Evolutionary conservation across 2,797 vertebrate genomes (phyloP).

Genomic region (Cynodonichthys magdalenae): DNA sequence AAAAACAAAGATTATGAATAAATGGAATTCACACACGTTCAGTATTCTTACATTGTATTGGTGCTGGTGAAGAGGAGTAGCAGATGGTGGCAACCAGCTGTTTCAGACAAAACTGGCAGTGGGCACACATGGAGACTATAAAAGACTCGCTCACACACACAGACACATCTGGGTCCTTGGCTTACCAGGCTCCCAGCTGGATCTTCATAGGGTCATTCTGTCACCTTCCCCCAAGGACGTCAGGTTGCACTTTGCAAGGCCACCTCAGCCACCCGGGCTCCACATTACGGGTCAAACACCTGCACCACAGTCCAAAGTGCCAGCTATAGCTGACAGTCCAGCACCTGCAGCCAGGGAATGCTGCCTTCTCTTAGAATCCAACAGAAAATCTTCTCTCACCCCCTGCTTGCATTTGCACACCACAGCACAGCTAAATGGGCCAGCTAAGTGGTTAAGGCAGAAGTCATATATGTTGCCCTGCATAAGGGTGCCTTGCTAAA

Average conservation of each 20-base stretch:
- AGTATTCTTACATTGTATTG: conserved; percentile 43
- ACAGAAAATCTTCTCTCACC: conserved; percentile 16
- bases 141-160: conserved; percentile 45
- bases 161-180: conserved; percentile 63
- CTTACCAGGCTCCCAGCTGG: conserved; percentile 66
- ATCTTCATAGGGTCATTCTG: conserved; percentile 61
- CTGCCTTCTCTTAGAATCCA: conserved; percentile 22
- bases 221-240: conserved; percentile 74
- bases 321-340: conserved; percentile 35
- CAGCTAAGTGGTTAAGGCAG: conserved; percentile 70
- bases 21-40: conserved; percentile 34
- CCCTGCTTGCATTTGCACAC: conserved; percentile 19
- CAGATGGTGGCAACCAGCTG: conserved; percentile 86
- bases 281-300: conserved; percentile 38
- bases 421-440: conserved; percentile 59
- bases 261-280: conserved; percentile 34
- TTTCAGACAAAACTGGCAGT: conserved; percentile 74
- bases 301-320: conserved; percentile 43
- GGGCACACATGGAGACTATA: conserved; percentile 64
- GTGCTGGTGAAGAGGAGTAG: conserved; percentile 62
- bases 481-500: conserved; percentile 77
- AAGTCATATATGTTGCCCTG: conserved; percentile 72
- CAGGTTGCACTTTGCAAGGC: conserved; percentile 23
- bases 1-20: conserved; percentile 24
- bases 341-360: conserved; percentile 28